These are phyloP conservation scores for Nothoprocta pentlandii DNA, from an alignment of 2,113 vertebrate genomes.

Conservation along the genomic window DNA sequence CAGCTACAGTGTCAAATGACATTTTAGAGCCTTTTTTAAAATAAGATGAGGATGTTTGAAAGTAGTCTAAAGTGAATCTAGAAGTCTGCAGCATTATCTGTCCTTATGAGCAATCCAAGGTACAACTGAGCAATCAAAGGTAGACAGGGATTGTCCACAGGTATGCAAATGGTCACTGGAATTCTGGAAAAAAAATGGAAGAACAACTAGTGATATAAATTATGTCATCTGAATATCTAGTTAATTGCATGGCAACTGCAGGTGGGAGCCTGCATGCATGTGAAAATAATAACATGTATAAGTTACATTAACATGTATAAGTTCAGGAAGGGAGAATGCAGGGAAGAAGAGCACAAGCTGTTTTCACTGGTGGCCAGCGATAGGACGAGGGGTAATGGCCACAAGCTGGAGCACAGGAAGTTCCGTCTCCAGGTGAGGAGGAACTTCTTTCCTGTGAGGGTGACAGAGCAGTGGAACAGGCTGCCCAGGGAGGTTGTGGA, in stretches of 20 bases:
- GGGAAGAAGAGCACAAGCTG: too few relatives aligned
- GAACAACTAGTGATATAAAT: background rate
- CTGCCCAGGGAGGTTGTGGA: too few relatives aligned
- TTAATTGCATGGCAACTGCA: background rate
- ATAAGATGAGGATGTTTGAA: background rate
- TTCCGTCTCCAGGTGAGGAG: too few relatives aligned
- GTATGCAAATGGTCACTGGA: background rate
- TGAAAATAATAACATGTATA: too few relatives aligned
- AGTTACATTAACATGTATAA: too few relatives aligned
- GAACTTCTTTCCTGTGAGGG: too few relatives aligned
- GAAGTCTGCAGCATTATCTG: background rate
- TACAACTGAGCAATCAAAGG: background rate
- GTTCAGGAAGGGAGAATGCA: too few relatives aligned
- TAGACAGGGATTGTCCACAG: background rate
- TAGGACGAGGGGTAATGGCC: too few relatives aligned
- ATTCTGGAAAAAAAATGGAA: background rate
- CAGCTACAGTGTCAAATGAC: constrained; percentile 1
- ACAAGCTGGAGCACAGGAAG: too few relatives aligned
- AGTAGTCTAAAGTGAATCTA: background rate
- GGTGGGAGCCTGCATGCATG: background rate
- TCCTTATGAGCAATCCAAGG: background rate
- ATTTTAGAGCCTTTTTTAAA: background rate
- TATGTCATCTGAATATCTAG: background rate
- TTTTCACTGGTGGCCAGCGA: too few relatives aligned
- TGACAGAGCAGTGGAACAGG: too few relatives aligned